A percentile compares a stretch with the other conserved stretches of the same genome.
Conservation (phyloP, 2,797 vertebrate species). For the Synanceia verrucosa region DNA sequence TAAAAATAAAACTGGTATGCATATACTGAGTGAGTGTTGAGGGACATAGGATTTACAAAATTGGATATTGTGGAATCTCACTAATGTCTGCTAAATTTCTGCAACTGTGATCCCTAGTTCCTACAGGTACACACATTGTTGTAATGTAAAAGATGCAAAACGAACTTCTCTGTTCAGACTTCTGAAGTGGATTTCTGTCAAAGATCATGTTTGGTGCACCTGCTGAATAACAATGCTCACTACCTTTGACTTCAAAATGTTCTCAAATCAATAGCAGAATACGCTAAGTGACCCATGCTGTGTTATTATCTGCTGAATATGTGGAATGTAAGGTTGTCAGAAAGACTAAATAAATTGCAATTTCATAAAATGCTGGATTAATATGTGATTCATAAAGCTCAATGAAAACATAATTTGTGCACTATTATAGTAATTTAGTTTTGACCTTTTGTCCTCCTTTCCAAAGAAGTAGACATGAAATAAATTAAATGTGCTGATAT, state of each 20-base stretch:
- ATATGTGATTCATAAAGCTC: constrained; percentile 19
- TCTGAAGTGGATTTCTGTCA: constrained; percentile 1
- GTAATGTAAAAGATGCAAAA: neutral
- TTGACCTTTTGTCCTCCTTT: constrained; percentile 40
- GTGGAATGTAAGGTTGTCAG: neutral
- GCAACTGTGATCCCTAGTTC: too few relatives aligned
- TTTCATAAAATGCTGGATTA: constrained; percentile 13
- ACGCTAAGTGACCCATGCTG: neutral
- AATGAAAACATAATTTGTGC: constrained; percentile 10
- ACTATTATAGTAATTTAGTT: constrained; percentile 29
- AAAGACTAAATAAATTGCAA: neutral
- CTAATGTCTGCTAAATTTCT: too few relatives aligned
- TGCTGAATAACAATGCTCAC: constrained; percentile 7
- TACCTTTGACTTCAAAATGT: constrained; percentile 1
- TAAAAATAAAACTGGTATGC: too few relatives aligned
- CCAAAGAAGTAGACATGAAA: constrained; percentile 27
- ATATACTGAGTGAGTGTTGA: too few relatives aligned
- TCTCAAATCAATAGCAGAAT: neutral
- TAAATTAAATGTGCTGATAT: constrained; percentile 53
- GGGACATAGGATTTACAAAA: too few relatives aligned
- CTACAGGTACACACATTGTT: neutral
- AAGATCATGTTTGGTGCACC: neutral
- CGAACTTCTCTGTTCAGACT: neutral
- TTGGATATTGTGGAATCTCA: too few relatives aligned
- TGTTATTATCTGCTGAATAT: neutral